Percentiles rank a stretch among this genome's conserved stretches.
Conservation (phyloP, 2,113 vertebrate genomes). For the Sturnira hondurensis region DNA sequence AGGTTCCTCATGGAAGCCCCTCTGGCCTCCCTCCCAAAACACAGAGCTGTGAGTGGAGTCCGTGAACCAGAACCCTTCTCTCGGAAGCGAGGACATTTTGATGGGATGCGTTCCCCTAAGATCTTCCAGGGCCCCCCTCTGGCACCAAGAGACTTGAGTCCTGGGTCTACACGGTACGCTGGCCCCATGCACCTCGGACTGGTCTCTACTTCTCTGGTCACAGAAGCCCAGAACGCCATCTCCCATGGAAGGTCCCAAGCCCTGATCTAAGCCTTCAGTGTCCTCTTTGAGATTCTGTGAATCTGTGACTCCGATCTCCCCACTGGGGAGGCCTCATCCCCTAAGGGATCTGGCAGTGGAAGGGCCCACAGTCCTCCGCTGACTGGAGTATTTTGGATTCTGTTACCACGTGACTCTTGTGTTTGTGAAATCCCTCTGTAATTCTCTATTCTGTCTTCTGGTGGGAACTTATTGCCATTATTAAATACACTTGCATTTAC, state of each 20-base stretch:
- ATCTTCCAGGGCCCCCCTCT: not conserved
- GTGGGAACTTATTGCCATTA: too few species aligned
- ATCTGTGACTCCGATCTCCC: not conserved
- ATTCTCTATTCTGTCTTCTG: too few species aligned
- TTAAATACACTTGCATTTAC: too few species aligned
- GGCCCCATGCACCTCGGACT: not conserved
- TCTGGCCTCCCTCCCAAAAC: fast-evolving
- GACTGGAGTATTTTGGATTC: not conserved
- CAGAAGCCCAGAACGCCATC: too few species aligned
- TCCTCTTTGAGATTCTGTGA: not conserved
- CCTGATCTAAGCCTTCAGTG: too few species aligned
- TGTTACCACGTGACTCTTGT: not conserved
- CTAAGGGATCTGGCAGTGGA: not conserved
- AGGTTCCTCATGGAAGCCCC: not conserved
- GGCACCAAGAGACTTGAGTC: not conserved
- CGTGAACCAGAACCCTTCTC: not conserved
- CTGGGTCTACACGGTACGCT: too few species aligned
- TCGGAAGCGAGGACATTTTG: not conserved
- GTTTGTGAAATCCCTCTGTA: not conserved
- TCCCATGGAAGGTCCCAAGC: too few species aligned
- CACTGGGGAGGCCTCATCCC: not conserved
- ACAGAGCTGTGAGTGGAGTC: not conserved
- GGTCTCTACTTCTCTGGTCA: too few species aligned
- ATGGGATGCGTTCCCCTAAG: fast-evolving
- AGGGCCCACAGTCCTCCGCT: not conserved